Conservation (phyloP, 2,113 vertebrate genomes). For the Probosciger aterrimus region DNA sequence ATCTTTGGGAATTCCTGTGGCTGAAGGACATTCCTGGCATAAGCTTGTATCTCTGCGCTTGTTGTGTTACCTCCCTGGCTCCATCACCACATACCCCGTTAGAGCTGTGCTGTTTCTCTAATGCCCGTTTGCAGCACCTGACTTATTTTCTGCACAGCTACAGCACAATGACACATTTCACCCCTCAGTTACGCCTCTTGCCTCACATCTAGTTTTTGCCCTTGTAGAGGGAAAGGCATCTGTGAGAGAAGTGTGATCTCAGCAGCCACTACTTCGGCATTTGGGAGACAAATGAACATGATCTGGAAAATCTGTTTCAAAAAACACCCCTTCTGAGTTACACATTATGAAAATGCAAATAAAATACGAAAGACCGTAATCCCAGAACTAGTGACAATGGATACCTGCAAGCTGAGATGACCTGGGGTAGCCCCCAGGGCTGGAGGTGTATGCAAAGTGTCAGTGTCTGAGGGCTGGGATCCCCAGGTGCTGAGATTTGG, state of each 20-base stretch:
- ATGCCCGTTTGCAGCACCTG: background rate
- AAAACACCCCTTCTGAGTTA: background rate
- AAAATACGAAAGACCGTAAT: background rate
- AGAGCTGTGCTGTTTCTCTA: background rate
- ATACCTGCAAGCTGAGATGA: background rate
- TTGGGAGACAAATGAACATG: background rate
- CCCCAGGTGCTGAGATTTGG: background rate
- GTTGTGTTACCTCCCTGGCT: background rate
- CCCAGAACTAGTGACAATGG: background rate
- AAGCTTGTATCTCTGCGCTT: rapidly evolving
- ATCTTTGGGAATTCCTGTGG: background rate
- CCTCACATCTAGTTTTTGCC: background rate
- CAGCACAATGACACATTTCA: background rate
- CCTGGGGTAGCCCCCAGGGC: background rate
- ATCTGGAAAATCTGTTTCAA: background rate
- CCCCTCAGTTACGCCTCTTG: background rate
- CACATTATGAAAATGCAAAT: background rate
- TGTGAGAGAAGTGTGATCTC: background rate
- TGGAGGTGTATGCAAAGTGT: background rate
- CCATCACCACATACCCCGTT: background rate
- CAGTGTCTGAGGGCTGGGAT: background rate
- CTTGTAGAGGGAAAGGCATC: background rate
- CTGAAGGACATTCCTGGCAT: background rate
- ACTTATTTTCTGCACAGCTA: background rate
- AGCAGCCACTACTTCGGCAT: background rate